These are phyloP conservation scores for Coenonympha arcania DNA, from an alignment of 2,888 invertebrate species.

Conservation along the genomic window DNA sequence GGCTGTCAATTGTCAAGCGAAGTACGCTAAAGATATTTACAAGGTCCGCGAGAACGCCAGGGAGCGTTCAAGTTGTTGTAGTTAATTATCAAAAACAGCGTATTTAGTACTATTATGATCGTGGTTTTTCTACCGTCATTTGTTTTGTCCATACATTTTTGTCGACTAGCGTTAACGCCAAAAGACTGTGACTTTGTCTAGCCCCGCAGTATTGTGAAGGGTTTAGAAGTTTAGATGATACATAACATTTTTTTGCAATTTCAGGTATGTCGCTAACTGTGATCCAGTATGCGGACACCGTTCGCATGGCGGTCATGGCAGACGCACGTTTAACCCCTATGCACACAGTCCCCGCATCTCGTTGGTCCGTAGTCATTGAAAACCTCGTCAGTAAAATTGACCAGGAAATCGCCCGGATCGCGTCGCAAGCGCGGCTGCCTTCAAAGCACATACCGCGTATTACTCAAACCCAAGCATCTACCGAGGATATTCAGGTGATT, in stretches of 20 bases:
- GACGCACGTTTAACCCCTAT: conserved; percentile 80
- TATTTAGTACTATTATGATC: too few relatives aligned
- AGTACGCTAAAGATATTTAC: too few relatives aligned
- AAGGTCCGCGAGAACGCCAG: too few relatives aligned
- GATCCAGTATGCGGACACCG: conserved; percentile 78
- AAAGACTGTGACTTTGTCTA: too few relatives aligned
- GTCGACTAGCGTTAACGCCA: too few relatives aligned
- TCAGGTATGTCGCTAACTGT: conserved; percentile 82
- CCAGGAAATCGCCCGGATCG: conserved; percentile 58
- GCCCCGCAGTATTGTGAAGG: too few relatives aligned
- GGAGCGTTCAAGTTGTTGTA: too few relatives aligned
- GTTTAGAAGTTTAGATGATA: too few relatives aligned
- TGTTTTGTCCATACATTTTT: too few relatives aligned
- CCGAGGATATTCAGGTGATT: conserved; percentile 14
- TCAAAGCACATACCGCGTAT: conserved; percentile 8
- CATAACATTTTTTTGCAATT: conserved; percentile 34
- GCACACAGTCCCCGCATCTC: conserved; percentile 71
- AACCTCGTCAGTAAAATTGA: conserved; percentile 55
- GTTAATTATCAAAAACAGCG: too few relatives aligned
- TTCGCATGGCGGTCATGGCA: conserved; percentile 80
- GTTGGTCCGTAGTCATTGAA: conserved; percentile 61
- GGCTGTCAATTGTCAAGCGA: too few relatives aligned
- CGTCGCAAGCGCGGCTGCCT: conserved; percentile 38
- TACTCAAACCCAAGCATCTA: conserved; percentile 24
- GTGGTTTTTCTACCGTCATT: too few relatives aligned